Percentiles rank a stretch among this genome's conserved stretches.
These are phyloP conservation scores for Nemotelus nigrinus DNA, from an alignment of 2,888 invertebrate species.

Conservation along the genomic window DNA sequence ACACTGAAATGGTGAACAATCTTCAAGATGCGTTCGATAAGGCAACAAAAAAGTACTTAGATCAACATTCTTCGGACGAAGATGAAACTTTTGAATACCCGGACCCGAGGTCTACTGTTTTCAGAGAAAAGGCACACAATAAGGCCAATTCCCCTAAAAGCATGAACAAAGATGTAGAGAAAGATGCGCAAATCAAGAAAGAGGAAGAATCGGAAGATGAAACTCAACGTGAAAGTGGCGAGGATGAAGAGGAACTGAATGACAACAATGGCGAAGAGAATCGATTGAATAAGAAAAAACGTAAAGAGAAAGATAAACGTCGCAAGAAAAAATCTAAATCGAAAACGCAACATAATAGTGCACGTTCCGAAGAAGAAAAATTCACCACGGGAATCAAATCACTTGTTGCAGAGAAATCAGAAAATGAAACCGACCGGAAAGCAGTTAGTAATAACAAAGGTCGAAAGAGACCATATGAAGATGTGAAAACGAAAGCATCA, in stretches of 20 bases:
- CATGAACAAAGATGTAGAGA: conserved; percentile 56
- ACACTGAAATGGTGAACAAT: conserved; percentile 88
- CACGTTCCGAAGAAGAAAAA: conserved; percentile 50
- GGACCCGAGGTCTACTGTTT: conserved; percentile 65
- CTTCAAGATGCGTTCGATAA: conserved; percentile 83
- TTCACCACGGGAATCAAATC: conserved; percentile 34
- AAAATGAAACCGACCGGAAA: conserved; percentile 45
- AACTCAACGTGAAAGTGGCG: conserved; percentile 41
- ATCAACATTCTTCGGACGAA: conserved; percentile 82
- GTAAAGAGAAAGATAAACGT: conserved; percentile 47
- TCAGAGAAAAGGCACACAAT: conserved; percentile 65
- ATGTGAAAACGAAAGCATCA: conserved; percentile 33
- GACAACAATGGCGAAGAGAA: conserved; percentile 49
- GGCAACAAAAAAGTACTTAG: conserved; percentile 83
- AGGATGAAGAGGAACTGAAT: conserved; percentile 19
- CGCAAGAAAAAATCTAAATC: conserved; percentile 46
- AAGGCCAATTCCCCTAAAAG: conserved; percentile 54
- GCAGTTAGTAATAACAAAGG: conserved; percentile 20
- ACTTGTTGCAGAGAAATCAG: conserved; percentile 51
- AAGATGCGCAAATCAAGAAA: conserved; percentile 50
- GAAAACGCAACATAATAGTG: conserved; percentile 47
- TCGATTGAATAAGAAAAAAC: conserved; percentile 36
- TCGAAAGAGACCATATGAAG: conserved; percentile 21
- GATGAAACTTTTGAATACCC: conserved; percentile 77
- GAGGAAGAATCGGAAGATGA: conserved; percentile 50